Evolutionary conservation across 2,113 vertebrate species (phyloP).

Genomic region (Dermatemys mawii): DNA sequence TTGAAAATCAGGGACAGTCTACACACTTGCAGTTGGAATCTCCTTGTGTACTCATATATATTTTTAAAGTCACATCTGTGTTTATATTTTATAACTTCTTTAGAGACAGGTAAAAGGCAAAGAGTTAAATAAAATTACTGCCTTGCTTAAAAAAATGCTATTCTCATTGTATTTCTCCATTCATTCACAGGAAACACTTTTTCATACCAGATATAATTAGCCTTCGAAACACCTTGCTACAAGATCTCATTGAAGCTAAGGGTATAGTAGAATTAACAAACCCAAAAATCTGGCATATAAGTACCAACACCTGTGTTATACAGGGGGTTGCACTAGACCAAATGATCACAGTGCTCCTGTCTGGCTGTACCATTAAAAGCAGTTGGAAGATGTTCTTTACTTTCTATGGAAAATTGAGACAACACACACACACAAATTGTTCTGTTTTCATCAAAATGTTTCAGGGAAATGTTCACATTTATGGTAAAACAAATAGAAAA

Average conservation of each 20-base stretch:
- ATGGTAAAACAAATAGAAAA: not conserved
- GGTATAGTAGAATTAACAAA: not conserved
- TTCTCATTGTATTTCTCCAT: not conserved
- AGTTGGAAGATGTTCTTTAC: not conserved
- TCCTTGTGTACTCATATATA: not conserved
- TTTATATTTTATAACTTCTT: not conserved
- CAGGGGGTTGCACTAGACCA: not conserved
- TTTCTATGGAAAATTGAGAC: not conserved
- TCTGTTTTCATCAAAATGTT: not conserved
- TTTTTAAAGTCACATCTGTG: not conserved
- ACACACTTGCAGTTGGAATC: not conserved
- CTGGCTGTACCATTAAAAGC: not conserved
- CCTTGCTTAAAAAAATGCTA: not conserved
- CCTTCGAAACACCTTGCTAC: not conserved
- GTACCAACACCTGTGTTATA: not conserved
- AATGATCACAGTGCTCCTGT: not conserved
- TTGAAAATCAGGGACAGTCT: not conserved
- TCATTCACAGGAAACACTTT: not conserved
- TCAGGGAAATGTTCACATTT: not conserved
- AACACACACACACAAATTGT: not conserved
- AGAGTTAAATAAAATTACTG: not conserved
- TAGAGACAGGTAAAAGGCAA: not conserved
- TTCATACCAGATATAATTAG: not conserved
- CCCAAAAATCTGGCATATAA: not conserved
- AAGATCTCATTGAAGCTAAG: not conserved